Evolutionary conservation across 1,140 invertebrate genomes (phyloP).

Genomic region (Macrobrachium nipponense): DNA sequence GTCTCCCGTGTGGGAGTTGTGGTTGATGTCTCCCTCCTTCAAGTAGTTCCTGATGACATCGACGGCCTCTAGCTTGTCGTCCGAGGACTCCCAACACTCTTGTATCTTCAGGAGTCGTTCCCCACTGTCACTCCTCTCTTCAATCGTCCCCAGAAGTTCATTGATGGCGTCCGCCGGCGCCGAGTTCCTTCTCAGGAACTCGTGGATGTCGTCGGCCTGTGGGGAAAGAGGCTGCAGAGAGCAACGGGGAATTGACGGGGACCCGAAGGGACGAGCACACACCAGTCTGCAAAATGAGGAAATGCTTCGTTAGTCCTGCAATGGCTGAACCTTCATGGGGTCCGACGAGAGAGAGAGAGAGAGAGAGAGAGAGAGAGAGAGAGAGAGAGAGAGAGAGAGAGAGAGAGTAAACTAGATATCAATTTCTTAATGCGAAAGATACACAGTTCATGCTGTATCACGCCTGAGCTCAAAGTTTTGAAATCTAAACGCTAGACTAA

Average conservation of each 20-base stretch:
- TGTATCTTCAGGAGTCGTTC: neutral
- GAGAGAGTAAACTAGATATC: neutral
- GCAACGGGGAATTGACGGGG: neutral
- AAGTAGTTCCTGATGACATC: neutral
- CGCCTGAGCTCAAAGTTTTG: no score
- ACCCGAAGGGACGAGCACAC: slow-evolving; percentile 31
- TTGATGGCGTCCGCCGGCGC: slow-evolving; percentile 25
- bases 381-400: slow-evolving; percentile 3
- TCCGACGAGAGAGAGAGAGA: neutral
- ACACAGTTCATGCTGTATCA: neutral
- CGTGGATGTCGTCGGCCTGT: neutral
- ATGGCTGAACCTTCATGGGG: no score
- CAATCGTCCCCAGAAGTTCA: slow-evolving; percentile 11
- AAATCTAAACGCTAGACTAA: no score
- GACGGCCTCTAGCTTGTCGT: neutral
- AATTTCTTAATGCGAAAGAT: no score
- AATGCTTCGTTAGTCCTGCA: no score
- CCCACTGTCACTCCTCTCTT: slow-evolving; percentile 4
- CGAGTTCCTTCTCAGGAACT: slow-evolving; percentile 30
- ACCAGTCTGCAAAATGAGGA: slow-evolving; percentile 30
- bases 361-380: slow-evolving; percentile 11
- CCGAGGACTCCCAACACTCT: slow-evolving; percentile 27
- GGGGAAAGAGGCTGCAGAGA: neutral
- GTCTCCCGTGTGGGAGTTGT: slow-evolving; percentile 64
- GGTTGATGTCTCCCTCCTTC: slow-evolving; percentile 15